Base-by-base conservation (phyloP, 2,888 invertebrate genomes). In the Eudemis profundana region DNA sequence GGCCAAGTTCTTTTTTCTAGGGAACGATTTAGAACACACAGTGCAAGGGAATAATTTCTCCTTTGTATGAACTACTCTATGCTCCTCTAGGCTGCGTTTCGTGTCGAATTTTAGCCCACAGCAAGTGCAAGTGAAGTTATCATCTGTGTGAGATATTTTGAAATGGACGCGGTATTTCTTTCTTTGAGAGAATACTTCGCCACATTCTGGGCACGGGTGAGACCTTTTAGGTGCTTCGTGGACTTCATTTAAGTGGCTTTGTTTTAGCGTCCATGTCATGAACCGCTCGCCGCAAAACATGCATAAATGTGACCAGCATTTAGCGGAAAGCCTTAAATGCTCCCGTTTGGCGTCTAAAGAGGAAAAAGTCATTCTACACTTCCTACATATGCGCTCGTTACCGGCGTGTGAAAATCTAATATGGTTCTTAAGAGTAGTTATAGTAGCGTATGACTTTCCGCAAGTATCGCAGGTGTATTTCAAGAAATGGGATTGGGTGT, bases 31-130 rank as follows among this genome's bases (percentile, higher is more conserved):
- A 0, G 84, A 77, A 67, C 94, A 94, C 0, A 91, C 84, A 0
- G 89, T 84, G 70, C 94, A 94, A 0, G 87, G 84, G 44, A 87
- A 92, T 0, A 87, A 76, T 59, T 91, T 93, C 64, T 93, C 93
- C 69, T 90, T 89, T 3, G 93, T 93, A 69, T 94, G 94, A 0
- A 90, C 89, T 3, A 93, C 90, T 57, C 86, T 85, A 67, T 93
- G 93, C 10, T 93, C 87, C 19, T 86, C 84, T 4, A 88, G 72
- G 36, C 76, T 79, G 19, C 81, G 78, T 70, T 86, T 85, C 0
- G 86, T 83, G 5, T 82, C 83, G 59, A 88, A 90, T 51, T 89
- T 90, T 49, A 83, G 74, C 0, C 87, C 89, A 40, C 91, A 91
- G 60, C 84, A 86, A 0, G 87, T 79, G 63, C 91, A 91, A 0